Base-by-base conservation (phyloP, 2,888 invertebrate species). In the Dolichopus griseipennis region DNA sequence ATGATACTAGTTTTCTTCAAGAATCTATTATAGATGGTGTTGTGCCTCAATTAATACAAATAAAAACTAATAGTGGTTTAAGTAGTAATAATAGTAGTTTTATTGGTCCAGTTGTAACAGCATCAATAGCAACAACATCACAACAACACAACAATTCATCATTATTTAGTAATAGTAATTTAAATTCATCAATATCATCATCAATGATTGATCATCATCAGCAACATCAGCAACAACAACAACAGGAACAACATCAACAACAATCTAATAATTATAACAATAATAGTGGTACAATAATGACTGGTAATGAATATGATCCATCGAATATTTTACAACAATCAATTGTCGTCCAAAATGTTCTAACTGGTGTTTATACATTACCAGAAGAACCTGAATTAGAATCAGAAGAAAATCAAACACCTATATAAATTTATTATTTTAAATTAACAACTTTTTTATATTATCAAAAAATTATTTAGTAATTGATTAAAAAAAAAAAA, bases 381-480 rank as follows among this genome's bases (percentile, higher is more conserved):
- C 82, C 83, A 43, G 85, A 85, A 75, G 84, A 85, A 72, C 84
- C 85, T 61, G 85, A 85, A 76, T 78, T 83, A 65, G 85, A 85
- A 73, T 80, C 81, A 61, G 83, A 83, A 37, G 64, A 64, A 20
- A 64, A 64, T 64, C 64, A 64, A 27, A 64, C 64, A 20, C 33
- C 64, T n/a, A 64, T 64, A 10, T 64, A 33, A 64, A 27, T n/a
- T 64, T 10, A 37, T 20, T 37, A 64, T 3, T 43, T 43, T 10
- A 12, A 52, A 52, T 52, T 12, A 52, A 6, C 12, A 12, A 52
- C 12, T 12, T 18, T 52, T 52, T 52, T 52, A 52, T 12, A 52
- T 52, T 18, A 18, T 12, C n/a, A 52, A 18, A 43, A 15, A 52
- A 52, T 37, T 37, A 27, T 37, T 37, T 37, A 37, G 37, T 37